Evolutionary conservation across 2,797 vertebrate species (phyloP).

Genomic region (Distichodus sexfasciatus): DNA sequence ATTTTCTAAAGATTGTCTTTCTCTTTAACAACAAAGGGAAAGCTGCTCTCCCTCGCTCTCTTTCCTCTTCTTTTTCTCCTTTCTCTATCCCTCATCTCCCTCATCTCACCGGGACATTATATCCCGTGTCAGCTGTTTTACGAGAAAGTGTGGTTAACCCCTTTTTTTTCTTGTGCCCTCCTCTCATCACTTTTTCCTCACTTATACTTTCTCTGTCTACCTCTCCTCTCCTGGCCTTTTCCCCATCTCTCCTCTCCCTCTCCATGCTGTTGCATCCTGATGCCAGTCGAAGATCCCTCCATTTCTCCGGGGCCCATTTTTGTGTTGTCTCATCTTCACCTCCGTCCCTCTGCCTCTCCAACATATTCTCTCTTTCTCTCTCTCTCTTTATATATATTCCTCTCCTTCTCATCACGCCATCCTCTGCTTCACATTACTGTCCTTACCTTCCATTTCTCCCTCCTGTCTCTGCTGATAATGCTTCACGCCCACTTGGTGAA

Average conservation of each 20-base stretch:
- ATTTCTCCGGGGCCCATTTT: constrained; percentile 3
- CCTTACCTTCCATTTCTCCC: background rate
- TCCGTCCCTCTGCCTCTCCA: background rate
- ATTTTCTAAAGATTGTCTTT: constrained; percentile 52
- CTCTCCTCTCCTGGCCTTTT: background rate
- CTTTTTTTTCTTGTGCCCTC: background rate
- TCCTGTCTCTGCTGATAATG: background rate
- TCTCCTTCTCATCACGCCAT: background rate
- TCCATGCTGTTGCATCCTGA: background rate
- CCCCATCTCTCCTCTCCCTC: background rate
- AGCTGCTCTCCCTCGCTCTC: background rate
- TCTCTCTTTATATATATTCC: background rate
- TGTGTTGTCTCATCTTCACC: background rate
- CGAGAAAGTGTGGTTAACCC: background rate
- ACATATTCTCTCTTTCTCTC: background rate
- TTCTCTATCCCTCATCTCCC: background rate
- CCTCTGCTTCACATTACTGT: background rate
- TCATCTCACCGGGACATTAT: background rate
- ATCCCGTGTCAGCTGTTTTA: constrained; percentile 1
- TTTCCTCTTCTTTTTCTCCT: background rate
- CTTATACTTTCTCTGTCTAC: background rate
- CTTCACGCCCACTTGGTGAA: no score
- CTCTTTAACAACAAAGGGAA: constrained; percentile 56
- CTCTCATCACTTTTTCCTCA: no score
- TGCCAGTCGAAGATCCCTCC: background rate